Percentiles rank a stretch among this genome's conserved stretches.
Conservation (phyloP, 2,797 vertebrate genomes). For the Acrossocheilus wenchowensis region DNA sequence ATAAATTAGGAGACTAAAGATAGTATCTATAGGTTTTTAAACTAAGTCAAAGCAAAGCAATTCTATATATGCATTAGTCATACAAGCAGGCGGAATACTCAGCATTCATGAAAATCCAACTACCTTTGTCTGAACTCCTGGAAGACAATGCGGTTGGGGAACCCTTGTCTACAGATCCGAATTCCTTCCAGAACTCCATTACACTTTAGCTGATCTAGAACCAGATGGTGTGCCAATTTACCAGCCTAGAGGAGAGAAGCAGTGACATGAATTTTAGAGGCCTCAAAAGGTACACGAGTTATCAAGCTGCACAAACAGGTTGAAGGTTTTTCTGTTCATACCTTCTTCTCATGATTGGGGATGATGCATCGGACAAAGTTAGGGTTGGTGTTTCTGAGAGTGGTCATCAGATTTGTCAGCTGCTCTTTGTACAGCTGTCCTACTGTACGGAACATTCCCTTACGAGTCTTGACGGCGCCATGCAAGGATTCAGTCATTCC, state of each 20-base stretch:
- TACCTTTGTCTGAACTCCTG: conserved; percentile 90
- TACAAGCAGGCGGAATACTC: neutral
- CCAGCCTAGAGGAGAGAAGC: conserved; percentile 74
- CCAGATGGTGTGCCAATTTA: conserved; percentile 85
- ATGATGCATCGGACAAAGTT: conserved; percentile 91
- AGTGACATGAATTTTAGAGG: neutral
- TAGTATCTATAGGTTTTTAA: neutral
- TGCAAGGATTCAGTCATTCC: conserved; percentile 85
- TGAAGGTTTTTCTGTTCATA: conserved; percentile 45
- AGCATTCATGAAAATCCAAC: neutral
- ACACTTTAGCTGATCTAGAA: conserved; percentile 86
- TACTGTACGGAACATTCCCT: conserved; percentile 89
- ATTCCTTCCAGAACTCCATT: conserved; percentile 89
- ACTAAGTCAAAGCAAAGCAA: neutral
- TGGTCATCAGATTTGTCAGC: conserved; percentile 87
- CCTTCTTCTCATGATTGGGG: conserved; percentile 90
- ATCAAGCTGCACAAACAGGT: neutral
- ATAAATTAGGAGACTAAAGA: neutral
- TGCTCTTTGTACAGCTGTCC: conserved; percentile 89
- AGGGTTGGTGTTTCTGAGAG: conserved; percentile 87
- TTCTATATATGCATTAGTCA: neutral
- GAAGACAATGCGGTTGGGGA: conserved; percentile 88
- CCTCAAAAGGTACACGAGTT: neutral
- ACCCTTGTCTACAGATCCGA: conserved; percentile 88
- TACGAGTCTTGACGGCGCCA: conserved; percentile 87